Base-by-base conservation (phyloP, 2,888 invertebrate genomes). In the Aleiodes testaceus region DNA sequence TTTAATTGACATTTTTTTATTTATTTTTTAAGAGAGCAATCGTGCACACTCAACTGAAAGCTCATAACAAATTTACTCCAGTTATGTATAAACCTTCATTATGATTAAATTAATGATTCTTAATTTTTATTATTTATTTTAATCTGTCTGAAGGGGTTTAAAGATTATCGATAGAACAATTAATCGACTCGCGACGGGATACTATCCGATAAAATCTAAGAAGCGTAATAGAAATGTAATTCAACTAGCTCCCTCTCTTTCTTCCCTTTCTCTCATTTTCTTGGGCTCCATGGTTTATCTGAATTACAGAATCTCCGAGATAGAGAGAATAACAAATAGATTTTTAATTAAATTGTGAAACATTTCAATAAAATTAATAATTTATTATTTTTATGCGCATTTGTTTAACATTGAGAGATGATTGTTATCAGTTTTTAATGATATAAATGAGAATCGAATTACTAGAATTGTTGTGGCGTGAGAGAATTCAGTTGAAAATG, bases 161-260 rank as follows among this genome's bases (percentile, higher is more conserved):
- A 52, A 68, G 65, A 66, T 52, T 65, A 50, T 66, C 47, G 61
- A 61, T 61, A 47, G 55, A 47, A 69, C 69, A 61, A 69, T 69
- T 69, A 61, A 69, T 69, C 69, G 47, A 61, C 18, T 66, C 66
- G 22, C 47, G 49, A 66, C 53, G 53, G 50, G 26, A 63, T 45
- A 22, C 45, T 22, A 16, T 22, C 14, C 52, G 71, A 65, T 69
- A 67, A 75, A 66, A 72, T 71, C 73, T 36, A 42, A n/a, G 30
- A 63, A 70, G 44, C 72, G 69, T 74, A 79, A 79, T 77, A 79
- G 77, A 80, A 80, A 80, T 77, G 77, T 80, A 80, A 80, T 79
- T 78, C 74, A 67, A 68, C 30, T 30, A 42, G 45, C 59, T 74
- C 70, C 77, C 81, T 79, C 66, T 75, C 78, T 79, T 79, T 74